Conservation (phyloP, 2,797 vertebrate species). For the Molothrus ater region DNA sequence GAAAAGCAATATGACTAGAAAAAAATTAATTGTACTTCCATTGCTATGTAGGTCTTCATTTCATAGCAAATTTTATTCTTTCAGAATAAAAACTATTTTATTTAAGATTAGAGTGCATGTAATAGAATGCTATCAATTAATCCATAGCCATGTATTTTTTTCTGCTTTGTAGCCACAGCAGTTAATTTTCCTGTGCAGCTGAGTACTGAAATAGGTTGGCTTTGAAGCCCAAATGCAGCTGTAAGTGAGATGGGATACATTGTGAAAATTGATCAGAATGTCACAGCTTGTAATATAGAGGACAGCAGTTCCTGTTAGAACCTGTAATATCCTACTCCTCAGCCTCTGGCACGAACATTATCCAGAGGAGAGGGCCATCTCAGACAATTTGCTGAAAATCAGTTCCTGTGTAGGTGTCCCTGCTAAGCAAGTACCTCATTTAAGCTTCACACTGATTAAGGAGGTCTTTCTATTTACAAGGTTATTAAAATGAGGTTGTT, state of each 20-base stretch:
- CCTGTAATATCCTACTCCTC: slow-evolving; percentile 9
- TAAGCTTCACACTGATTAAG: slow-evolving; percentile 52
- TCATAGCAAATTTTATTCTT: neutral
- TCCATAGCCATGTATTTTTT: neutral
- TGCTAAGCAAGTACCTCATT: slow-evolving; percentile 52
- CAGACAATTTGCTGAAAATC: slow-evolving; percentile 46
- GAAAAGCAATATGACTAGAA: neutral
- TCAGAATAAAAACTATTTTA: neutral
- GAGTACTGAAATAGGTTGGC: neutral
- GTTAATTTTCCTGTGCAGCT: neutral
- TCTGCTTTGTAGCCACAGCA: neutral
- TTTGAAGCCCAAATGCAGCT: slow-evolving; percentile 33
- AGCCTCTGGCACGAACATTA: slow-evolving; percentile 28
- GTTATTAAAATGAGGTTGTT: slow-evolving; percentile 34
- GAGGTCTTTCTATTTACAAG: slow-evolving; percentile 25
- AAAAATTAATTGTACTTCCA: neutral
- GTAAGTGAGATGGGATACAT: neutral
- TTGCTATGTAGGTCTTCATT: neutral
- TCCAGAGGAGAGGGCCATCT: slow-evolving; percentile 12
- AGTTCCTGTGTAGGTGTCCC: slow-evolving; percentile 33
- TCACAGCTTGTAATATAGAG: slow-evolving; percentile 14
- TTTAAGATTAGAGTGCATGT: neutral
- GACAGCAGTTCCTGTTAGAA: slow-evolving; percentile 1
- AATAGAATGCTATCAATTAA: neutral
- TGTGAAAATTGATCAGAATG: slow-evolving; percentile 53